These are phyloP conservation scores for Dendropsophus ebraccatus DNA, from an alignment of 2,113 vertebrate genomes.

Conservation along the genomic window DNA sequence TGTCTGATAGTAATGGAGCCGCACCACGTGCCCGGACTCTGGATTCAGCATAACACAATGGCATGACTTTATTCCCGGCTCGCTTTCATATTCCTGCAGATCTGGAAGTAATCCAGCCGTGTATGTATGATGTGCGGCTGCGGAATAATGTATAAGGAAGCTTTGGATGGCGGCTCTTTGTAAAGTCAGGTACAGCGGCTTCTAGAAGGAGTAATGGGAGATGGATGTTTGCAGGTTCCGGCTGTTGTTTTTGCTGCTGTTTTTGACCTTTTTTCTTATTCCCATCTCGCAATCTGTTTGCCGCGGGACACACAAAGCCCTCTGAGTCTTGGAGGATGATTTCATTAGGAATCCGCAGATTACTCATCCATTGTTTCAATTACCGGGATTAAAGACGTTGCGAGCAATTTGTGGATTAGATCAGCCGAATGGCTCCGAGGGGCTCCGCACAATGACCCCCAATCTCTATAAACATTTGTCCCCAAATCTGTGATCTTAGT, in stretches of 20 bases:
- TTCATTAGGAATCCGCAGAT: slow-evolving; percentile 35
- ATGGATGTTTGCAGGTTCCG: background rate
- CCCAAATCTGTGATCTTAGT: background rate
- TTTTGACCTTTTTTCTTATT: background rate
- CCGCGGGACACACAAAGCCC: slow-evolving; percentile 1
- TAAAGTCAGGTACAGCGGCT: background rate
- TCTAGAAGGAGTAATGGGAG: too few species aligned
- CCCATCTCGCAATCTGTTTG: background rate
- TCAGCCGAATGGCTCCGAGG: background rate
- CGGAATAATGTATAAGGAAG: slow-evolving; percentile 10
- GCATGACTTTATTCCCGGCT: slow-evolving; percentile 11
- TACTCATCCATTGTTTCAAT: slow-evolving; percentile 41
- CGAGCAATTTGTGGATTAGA: slow-evolving; percentile 52
- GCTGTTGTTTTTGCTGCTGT: background rate
- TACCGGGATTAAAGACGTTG: slow-evolving; percentile 46
- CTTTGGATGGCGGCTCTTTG: background rate
- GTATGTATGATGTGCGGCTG: background rate
- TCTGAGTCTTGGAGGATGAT: slow-evolving; percentile 8
- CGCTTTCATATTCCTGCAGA: slow-evolving; percentile 20
- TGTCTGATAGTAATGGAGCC: slow-evolving; percentile 29
- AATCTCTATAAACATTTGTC: slow-evolving; percentile 16
- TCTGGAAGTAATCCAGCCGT: background rate
- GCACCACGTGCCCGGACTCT: background rate
- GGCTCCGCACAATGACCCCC: slow-evolving; percentile 10
- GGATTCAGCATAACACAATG: background rate